These are phyloP conservation scores for Poecile montanus DNA, from an alignment of 2,797 vertebrate genomes.

Conservation along the genomic window DNA sequence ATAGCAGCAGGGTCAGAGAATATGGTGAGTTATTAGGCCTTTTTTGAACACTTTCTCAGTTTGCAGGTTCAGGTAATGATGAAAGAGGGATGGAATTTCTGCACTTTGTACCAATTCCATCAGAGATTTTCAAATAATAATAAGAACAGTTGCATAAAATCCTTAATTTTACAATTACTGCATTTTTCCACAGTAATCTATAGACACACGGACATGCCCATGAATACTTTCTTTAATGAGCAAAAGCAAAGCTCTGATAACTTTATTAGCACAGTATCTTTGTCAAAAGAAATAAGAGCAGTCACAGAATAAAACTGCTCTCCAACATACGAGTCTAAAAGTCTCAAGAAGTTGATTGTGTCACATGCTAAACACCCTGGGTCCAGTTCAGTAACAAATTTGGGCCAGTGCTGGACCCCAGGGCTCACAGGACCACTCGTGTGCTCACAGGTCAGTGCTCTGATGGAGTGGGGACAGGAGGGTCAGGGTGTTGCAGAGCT, in stretches of 20 bases:
- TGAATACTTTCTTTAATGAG: neutral
- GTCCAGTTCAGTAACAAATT: neutral
- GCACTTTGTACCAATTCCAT: neutral
- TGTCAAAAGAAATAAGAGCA: neutral
- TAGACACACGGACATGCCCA: accelerated
- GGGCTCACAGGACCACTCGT: neutral
- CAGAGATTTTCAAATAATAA: neutral
- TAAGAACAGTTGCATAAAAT: neutral
- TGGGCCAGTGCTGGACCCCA: neutral
- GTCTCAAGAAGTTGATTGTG: neutral
- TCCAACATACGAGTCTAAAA: neutral
- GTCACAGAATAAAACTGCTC: neutral
- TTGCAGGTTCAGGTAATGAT: neutral
- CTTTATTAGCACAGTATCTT: neutral
- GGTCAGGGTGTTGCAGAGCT: neutral
- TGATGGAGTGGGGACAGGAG: neutral
- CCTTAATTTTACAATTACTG: neutral
- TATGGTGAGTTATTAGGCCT: neutral
- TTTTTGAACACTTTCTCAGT: neutral
- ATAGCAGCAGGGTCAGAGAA: neutral
- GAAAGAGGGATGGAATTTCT: neutral
- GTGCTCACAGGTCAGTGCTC: constrained; percentile 21
- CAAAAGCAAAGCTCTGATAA: neutral
- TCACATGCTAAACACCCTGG: neutral
- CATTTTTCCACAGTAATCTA: neutral